phyloP scores from a whole-genome alignment of 1,140 invertebrate genomes.

The Acromyrmex heyeri region DNA sequence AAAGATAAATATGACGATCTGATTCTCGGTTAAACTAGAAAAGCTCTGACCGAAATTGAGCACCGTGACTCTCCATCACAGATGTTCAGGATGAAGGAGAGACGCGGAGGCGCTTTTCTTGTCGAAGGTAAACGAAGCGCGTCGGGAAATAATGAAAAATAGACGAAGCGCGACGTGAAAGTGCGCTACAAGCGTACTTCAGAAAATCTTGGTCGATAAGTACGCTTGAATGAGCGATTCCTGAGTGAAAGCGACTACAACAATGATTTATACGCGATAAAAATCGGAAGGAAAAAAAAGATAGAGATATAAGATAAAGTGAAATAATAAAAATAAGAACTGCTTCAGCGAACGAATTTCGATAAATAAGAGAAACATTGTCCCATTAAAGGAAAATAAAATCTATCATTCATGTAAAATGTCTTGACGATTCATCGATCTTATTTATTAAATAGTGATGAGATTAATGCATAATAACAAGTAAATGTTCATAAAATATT shows the following conservation, averaged over 20 bases:
- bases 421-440: background rate
- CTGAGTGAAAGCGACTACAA: constrained; percentile 71
- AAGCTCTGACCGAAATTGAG: constrained; percentile 20
- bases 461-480: background rate
- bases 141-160: constrained; percentile 65
- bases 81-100: constrained; percentile 18
- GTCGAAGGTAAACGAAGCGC: constrained; percentile 69
- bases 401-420: background rate
- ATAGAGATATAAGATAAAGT: background rate
- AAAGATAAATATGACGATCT: background rate
- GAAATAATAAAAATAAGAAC: background rate
- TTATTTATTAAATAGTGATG: background rate
- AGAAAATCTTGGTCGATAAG: constrained; percentile 73
- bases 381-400: background rate
- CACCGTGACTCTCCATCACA: background rate
- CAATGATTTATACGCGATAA: constrained; percentile 57
- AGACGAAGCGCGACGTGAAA: constrained; percentile 71
- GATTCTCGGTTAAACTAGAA: constrained; percentile 15
- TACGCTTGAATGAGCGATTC: constrained; percentile 69
- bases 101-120: constrained; percentile 49
- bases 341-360: background rate
- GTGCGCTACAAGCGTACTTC: constrained; percentile 60
- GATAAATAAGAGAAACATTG: background rate
- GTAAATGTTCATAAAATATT: background rate
- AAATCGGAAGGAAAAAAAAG: constrained; percentile 36